A percentile compares a stretch with the other conserved stretches of the same genome.
These are phyloP conservation scores for Lissonota sp. DNA, from an alignment of 2,888 invertebrate genomes.

Conservation along the genomic window DNA sequence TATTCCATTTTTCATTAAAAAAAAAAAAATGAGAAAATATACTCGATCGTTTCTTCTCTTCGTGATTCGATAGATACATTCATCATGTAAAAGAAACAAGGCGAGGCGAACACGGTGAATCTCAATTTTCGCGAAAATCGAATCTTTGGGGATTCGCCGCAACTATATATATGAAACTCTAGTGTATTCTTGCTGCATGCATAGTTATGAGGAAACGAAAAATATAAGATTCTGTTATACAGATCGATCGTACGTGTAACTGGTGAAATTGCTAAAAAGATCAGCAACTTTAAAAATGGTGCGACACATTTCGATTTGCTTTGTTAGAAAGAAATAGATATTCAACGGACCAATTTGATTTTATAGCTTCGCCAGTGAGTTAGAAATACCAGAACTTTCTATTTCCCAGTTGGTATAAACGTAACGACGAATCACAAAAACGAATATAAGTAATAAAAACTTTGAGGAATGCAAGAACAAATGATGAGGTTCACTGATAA, in stretches of 20 bases:
- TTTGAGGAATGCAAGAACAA: background rate
- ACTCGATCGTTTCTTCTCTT: conserved; percentile 22
- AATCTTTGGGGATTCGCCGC: conserved; percentile 18
- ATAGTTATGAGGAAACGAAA: conserved; percentile 24
- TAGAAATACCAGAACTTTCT: too few relatives aligned
- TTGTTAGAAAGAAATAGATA: too few relatives aligned
- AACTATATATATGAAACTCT: background rate
- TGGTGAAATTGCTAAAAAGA: too few relatives aligned
- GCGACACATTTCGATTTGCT: too few relatives aligned
- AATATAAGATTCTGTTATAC: conserved; percentile 1
- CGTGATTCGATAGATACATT: conserved; percentile 42
- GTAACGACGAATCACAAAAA: conserved; percentile 3
- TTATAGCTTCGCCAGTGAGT: too few relatives aligned
- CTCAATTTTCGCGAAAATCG: conserved; percentile 34
- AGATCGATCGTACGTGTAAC: background rate
- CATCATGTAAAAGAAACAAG: conserved; percentile 30
- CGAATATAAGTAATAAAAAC: conserved; percentile 26
- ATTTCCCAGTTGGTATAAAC: too few relatives aligned
- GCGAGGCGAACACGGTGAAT: conserved; percentile 33
- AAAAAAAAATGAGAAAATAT: conserved; percentile 36
- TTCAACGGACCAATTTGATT: too few relatives aligned
- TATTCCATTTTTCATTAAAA: conserved; percentile 21
- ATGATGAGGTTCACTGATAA: conserved; percentile 25
- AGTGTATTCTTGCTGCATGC: conserved; percentile 3
- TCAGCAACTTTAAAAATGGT: too few relatives aligned